phyloP scores from a whole-genome alignment of 2,113 vertebrate genomes.

The human (Homo sapiens) region DNA sequence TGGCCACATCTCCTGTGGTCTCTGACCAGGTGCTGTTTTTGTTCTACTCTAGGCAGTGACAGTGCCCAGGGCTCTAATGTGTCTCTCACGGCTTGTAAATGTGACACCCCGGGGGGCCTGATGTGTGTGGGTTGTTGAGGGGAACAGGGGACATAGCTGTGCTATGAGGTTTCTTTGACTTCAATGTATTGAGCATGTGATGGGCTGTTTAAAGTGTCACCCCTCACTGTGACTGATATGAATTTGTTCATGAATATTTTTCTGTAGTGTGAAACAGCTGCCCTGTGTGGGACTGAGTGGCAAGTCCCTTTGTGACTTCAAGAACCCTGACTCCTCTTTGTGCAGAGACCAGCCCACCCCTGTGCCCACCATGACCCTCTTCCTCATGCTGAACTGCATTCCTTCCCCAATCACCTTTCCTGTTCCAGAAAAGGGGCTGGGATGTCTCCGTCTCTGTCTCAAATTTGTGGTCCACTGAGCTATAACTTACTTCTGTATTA shows the following conservation, averaged over 20 bases:
- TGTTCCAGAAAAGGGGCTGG: not conserved
- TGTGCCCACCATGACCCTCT: not conserved
- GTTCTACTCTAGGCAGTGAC: not conserved
- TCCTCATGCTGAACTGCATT: not conserved
- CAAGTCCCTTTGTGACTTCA: not conserved
- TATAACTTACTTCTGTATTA: not conserved
- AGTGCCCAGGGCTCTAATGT: not conserved
- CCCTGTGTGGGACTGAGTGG: not conserved
- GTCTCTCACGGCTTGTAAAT: not conserved
- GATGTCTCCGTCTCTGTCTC: too few species aligned
- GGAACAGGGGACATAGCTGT: not conserved
- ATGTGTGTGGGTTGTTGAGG: not conserved
- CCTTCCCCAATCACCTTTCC: not conserved
- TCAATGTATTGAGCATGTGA: not conserved
- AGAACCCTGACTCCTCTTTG: not conserved
- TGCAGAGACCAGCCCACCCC: not conserved
- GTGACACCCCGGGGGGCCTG: not conserved
- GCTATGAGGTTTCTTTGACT: not conserved
- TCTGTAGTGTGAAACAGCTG: not conserved
- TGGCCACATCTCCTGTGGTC: too few species aligned
- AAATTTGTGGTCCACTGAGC: not conserved
- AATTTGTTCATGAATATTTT: not conserved
- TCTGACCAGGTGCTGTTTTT: not conserved
- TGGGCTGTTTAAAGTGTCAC: not conserved
- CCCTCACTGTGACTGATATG: not conserved